Evolutionary conservation across 2,888 invertebrate genomes (phyloP).

Genomic region (Megalurothrips usitatus): DNA sequence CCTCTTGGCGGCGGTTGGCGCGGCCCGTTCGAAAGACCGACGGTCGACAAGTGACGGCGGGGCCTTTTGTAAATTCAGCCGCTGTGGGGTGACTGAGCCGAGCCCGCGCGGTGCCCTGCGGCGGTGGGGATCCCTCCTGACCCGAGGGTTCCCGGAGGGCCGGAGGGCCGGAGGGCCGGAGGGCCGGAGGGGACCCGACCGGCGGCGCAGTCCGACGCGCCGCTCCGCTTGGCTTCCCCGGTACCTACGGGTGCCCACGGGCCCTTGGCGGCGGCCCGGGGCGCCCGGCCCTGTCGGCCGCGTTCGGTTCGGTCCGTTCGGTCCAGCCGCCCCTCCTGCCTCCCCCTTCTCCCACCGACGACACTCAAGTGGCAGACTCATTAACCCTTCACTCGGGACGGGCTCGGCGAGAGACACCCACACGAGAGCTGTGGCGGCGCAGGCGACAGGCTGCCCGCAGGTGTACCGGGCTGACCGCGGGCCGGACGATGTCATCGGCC

Average conservation of each 20-base stretch:
- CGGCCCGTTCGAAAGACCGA: too few species aligned
- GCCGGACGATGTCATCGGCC: too few species aligned
- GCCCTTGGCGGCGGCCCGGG: neutral
- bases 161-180: neutral
- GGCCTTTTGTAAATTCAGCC: constrained; percentile 12
- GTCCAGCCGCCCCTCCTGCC: neutral
- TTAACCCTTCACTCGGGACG: neutral
- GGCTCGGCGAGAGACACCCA: neutral
- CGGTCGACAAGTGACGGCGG: neutral
- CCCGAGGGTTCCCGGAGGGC: neutral
- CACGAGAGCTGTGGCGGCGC: neutral
- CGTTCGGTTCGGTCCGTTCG: neutral
- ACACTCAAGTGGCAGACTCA: constrained; percentile 16
- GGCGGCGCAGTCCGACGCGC: neutral
- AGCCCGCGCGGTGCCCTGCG: neutral
- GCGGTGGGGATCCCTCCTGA: neutral
- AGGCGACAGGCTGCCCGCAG: too few species aligned
- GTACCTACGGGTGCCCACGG: neutral
- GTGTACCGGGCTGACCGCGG: too few species aligned
- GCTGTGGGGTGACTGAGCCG: neutral
- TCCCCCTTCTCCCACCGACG: neutral
- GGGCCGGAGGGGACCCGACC: neutral
- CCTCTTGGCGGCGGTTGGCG: too few species aligned
- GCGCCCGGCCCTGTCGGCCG: too few species aligned
- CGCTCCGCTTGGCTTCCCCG: neutral